Conservation (phyloP, 2,888 invertebrate genomes). For the Chymomyza caudatula region DNA sequence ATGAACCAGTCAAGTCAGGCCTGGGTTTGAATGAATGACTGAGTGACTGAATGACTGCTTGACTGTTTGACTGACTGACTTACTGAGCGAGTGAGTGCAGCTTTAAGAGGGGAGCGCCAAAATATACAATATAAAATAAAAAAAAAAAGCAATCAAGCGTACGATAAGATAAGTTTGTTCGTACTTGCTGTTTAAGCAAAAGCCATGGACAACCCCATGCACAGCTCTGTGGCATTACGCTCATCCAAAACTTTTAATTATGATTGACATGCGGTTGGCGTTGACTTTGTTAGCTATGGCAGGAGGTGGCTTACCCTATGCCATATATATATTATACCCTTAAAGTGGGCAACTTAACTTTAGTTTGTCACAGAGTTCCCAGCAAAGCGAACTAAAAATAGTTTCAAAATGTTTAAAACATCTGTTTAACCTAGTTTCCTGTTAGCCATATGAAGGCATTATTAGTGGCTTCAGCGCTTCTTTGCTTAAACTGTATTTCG, state of each 20-base stretch:
- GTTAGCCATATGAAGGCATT: no score
- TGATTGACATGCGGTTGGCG: constrained; percentile 67
- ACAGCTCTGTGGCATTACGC: not conserved
- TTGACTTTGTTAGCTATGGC: not conserved
- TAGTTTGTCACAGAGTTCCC: no score
- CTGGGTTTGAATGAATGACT: constrained; percentile 42
- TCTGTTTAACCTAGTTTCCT: no score
- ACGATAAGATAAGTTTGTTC: constrained; percentile 58
- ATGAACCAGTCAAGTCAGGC: constrained; percentile 23
- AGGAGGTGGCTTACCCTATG: not conserved
- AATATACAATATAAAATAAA: constrained; percentile 17
- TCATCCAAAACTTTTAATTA: constrained; percentile 59
- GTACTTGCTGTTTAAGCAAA: constrained; percentile 10
- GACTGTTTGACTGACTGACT: constrained; percentile 17
- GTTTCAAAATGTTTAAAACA: no score
- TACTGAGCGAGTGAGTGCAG: constrained; percentile 2
- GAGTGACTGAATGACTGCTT: constrained; percentile 15
- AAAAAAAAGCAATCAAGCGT: constrained; percentile 58
- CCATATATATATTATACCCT: not conserved
- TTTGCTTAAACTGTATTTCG: no score
- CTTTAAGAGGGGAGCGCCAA: constrained; percentile 5
- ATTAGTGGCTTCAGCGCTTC: no score
- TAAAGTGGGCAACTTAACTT: not conserved
- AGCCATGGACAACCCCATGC: constrained; percentile 17
- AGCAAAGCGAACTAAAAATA: no score